These are phyloP conservation scores for Oenanthe oenanthe DNA, from an alignment of 2,113 vertebrate genomes.

Conservation along the genomic window DNA sequence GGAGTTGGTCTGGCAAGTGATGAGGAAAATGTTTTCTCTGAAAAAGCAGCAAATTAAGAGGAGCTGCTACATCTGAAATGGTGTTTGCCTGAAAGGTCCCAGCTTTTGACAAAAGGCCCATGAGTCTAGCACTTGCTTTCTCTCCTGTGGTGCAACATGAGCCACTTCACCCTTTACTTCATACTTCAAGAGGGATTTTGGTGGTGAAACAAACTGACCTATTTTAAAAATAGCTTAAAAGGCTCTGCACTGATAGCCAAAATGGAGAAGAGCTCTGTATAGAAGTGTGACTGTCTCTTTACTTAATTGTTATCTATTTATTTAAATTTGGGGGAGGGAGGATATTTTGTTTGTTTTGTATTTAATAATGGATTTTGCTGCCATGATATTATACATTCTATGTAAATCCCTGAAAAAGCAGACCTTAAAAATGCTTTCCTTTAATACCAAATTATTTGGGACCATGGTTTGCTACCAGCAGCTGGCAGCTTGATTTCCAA, in stretches of 20 bases:
- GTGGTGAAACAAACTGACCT: neutral
- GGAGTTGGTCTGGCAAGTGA: neutral
- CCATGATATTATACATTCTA: neutral
- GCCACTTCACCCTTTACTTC: neutral
- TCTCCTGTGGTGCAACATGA: neutral
- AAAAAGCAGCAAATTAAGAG: slow-evolving; percentile 8
- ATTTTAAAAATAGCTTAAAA: neutral
- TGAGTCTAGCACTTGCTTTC: neutral
- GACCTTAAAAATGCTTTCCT: neutral
- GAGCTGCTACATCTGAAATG: neutral
- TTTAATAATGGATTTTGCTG: neutral
- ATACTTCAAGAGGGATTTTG: neutral
- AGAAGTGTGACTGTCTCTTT: neutral
- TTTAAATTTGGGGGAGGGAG: neutral
- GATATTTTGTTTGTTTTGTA: neutral
- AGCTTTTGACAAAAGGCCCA: neutral
- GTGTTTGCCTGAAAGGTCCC: neutral
- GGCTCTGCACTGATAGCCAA: neutral
- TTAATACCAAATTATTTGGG: neutral
- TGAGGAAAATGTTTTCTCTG: slow-evolving; percentile 22
- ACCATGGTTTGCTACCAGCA: neutral
- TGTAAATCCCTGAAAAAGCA: neutral
- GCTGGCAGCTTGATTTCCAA: rapidly evolving
- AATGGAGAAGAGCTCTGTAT: neutral
- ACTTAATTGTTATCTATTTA: neutral